Percentiles rank a stretch among this genome's conserved stretches.
Evolutionary conservation across 2,888 invertebrate genomes (phyloP).

Genomic region (Cremastobaeus sp.): DNA sequence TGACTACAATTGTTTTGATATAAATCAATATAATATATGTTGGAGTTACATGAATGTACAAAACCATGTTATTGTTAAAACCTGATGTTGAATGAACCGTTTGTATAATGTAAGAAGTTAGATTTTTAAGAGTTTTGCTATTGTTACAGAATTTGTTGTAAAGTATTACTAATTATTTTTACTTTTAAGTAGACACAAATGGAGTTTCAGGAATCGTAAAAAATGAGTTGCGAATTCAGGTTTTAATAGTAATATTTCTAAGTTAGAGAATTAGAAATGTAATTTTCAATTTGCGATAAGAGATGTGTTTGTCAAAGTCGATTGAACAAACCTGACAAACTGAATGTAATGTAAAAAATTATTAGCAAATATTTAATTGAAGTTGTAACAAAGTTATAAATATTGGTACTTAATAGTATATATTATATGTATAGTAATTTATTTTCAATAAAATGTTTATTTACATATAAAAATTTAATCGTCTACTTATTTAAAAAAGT

Average conservation of each 20-base stretch:
- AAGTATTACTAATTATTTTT: conserved; percentile 16
- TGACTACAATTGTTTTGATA: conserved; percentile 27
- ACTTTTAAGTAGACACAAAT: conserved; percentile 28
- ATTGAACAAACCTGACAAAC: conserved; percentile 31
- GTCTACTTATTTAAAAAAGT: not conserved
- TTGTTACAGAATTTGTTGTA: conserved; percentile 9
- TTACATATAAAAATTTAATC: conserved; percentile 10
- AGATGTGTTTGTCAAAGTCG: conserved; percentile 29
- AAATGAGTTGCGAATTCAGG: conserved; percentile 21
- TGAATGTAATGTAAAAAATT: conserved; percentile 17
- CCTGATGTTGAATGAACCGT: conserved; percentile 9
- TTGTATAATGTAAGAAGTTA: conserved; percentile 1
- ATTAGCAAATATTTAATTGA: conserved; percentile 7
- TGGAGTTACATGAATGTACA: conserved; percentile 12
- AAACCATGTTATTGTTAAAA: conserved; percentile 36
- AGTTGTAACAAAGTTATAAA: conserved; percentile 17
- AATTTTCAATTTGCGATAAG: no score
- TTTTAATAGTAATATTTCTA: conserved; percentile 29
- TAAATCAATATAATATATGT: conserved; percentile 26
- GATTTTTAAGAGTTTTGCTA: not conserved
- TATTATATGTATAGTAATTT: conserved; percentile 39
- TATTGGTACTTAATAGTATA: conserved; percentile 36
- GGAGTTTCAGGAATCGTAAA: conserved; percentile 7
- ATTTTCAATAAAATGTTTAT: conserved; percentile 41
- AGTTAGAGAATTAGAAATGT: no score